Evolutionary conservation across 2,797 vertebrate genomes (phyloP).

Genomic region (Labeo calbasu): DNA sequence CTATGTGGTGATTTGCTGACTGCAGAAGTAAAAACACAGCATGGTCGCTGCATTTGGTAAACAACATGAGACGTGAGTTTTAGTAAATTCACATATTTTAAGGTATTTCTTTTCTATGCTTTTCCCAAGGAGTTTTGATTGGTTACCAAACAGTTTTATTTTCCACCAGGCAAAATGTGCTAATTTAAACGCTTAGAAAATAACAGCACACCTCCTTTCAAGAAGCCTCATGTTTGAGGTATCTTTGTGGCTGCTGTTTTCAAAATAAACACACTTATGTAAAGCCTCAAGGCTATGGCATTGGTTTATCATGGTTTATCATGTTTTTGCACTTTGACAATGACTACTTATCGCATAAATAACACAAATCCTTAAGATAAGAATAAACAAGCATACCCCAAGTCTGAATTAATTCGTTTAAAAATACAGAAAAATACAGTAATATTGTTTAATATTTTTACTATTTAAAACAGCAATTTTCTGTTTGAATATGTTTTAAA

Average conservation of each 20-base stretch:
- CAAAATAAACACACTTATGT: conserved; percentile 12
- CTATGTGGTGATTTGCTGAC: neutral
- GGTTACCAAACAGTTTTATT: neutral
- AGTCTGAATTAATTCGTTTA: neutral
- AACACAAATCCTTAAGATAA: neutral
- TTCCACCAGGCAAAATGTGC: no score
- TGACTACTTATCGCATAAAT: neutral
- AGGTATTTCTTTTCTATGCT: neutral
- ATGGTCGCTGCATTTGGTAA: conserved; percentile 7
- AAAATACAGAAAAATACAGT: neutral
- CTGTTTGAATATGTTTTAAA: neutral
- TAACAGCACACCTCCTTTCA: neutral
- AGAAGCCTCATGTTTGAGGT: neutral
- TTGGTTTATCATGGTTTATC: conserved; percentile 2
- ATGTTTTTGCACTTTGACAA: neutral
- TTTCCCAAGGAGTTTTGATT: neutral
- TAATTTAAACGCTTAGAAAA: neutral
- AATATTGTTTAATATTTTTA: neutral
- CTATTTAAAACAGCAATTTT: neutral
- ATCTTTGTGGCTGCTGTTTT: neutral
- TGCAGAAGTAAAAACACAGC: conserved; percentile 20
- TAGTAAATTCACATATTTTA: neutral
- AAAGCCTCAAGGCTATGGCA: conserved; percentile 23
- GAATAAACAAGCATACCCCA: neutral
- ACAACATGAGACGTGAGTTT: conserved; percentile 19